Base-by-base conservation (phyloP, 2,797 vertebrate species). In the Meda fulgida region DNA sequence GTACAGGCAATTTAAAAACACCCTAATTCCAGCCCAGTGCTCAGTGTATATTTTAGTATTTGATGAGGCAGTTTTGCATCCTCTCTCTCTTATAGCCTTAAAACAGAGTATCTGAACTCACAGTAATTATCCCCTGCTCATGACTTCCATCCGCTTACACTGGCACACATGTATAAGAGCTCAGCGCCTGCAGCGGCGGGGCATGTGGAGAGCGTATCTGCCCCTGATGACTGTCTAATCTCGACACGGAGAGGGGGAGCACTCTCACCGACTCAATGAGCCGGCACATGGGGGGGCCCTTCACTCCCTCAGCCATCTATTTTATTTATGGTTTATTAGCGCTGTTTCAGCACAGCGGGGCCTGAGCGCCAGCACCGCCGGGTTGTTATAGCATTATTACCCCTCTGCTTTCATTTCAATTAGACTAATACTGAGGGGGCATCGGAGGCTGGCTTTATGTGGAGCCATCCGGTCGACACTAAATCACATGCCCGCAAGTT, bases 321-420 rank as follows among this genome's bases (percentile, higher is more conserved):
- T 93, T 92, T 87, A 90, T 93, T 93, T 91, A 84, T 92, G 91
- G 88, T 92, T 93, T 93, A 93, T 93, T 91, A 91, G 89, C 70
- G 70, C 88, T 78, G 71, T 91, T 87, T 89, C 84, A 84, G 85
- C 91, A 83, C 90, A 87, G 90, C 21, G 53, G 88, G 87, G 86
- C 78, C 53, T 18, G 1, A 80, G 87, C 85, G 67, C 51, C 85
- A 83, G 85, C 38, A 36, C 83, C 53, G 66, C 87, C 65, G 75
- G 91, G 92, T 92, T 92, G 91, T 92, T 93, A 90, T 79, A 90
- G 89, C 88, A 88, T 90, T 91, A 93, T 93, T 91, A 91, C 88
- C 80, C 88, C 71, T 85, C 89, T 73, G 87, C 89, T 92, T 90
- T 90, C 78, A 87, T 92, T 94, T 95, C 92, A 94, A 93, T 93